Percentiles rank a stretch among this genome's conserved stretches.
These are phyloP conservation scores for Saimiri boliviensis DNA, from an alignment of 2,113 vertebrate species.

Conservation along the genomic window DNA sequence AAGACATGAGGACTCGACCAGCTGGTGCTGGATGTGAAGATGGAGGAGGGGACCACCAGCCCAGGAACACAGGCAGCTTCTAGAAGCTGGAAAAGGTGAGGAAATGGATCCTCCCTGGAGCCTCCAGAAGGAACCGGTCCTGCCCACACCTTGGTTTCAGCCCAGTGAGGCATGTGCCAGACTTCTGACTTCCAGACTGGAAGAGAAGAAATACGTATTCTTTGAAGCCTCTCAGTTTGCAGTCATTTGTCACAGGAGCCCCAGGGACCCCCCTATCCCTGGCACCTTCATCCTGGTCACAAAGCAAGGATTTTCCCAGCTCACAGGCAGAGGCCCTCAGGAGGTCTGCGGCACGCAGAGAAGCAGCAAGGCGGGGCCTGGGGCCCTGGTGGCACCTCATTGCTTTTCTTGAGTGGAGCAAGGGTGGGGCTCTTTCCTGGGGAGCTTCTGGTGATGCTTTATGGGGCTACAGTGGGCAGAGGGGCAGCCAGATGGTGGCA, in stretches of 20 bases:
- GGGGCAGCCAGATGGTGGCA: neutral
- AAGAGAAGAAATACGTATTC: neutral
- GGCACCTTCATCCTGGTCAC: neutral
- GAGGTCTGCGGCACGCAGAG: accelerated
- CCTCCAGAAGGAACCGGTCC: neutral
- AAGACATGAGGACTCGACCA: accelerated
- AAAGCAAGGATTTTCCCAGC: accelerated
- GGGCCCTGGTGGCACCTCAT: neutral
- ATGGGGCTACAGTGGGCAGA: neutral
- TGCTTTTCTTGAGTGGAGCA: neutral
- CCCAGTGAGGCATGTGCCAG: accelerated
- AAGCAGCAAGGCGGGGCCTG: neutral
- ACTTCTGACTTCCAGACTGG: neutral
- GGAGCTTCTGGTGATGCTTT: neutral
- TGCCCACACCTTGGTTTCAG: no score
- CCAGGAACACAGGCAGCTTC: accelerated
- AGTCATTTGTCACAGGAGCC: neutral
- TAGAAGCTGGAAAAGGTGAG: accelerated
- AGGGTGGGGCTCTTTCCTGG: neutral
- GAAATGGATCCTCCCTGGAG: neutral
- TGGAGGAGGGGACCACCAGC: neutral
- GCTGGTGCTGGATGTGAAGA: neutral
- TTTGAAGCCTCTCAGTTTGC: neutral
- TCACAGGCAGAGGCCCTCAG: no score
- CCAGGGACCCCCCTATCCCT: neutral